Conservation (phyloP, 2,888 invertebrate species). For the Drosophila prostipennis region DNA sequence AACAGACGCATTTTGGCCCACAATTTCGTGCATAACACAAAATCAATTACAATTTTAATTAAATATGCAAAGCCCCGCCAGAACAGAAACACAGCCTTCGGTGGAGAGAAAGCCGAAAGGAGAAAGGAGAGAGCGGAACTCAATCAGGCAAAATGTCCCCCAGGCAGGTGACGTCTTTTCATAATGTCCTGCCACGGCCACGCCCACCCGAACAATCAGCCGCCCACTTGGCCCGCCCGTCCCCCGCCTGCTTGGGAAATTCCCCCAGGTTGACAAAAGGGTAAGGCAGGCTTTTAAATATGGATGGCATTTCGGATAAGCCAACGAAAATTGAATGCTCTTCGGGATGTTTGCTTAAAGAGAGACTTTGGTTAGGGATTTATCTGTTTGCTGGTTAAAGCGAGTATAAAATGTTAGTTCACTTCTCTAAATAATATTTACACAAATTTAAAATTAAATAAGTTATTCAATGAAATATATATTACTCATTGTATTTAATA, state of each 20-base stretch:
- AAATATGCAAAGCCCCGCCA: constrained; percentile 73
- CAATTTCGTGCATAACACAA: constrained; percentile 75
- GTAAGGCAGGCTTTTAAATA: constrained; percentile 28
- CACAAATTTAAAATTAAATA: background rate
- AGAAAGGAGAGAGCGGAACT: constrained; percentile 47
- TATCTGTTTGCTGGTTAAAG: background rate
- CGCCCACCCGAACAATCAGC: constrained; percentile 26
- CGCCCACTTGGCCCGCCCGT: constrained; percentile 2
- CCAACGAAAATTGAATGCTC: constrained; percentile 33
- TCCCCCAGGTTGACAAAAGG: constrained; percentile 31
- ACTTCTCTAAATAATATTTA: background rate
- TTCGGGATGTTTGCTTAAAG: constrained; percentile 9
- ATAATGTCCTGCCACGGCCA: constrained; percentile 40
- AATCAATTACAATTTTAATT: constrained; percentile 82
- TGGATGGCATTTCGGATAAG: constrained; percentile 12
- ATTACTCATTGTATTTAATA: background rate
- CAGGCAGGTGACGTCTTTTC: constrained; percentile 54
- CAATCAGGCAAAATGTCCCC: constrained; percentile 71
- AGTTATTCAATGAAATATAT: too few species aligned
- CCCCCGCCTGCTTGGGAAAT: constrained; percentile 2
- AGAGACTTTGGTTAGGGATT: background rate
- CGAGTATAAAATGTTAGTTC: background rate
- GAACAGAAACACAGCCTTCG: constrained; percentile 23
- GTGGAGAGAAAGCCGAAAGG: constrained; percentile 13
- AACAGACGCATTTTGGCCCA: constrained; percentile 75